Base-by-base conservation (phyloP, 2,113 vertebrate genomes). In the Cottus gobio region DNA sequence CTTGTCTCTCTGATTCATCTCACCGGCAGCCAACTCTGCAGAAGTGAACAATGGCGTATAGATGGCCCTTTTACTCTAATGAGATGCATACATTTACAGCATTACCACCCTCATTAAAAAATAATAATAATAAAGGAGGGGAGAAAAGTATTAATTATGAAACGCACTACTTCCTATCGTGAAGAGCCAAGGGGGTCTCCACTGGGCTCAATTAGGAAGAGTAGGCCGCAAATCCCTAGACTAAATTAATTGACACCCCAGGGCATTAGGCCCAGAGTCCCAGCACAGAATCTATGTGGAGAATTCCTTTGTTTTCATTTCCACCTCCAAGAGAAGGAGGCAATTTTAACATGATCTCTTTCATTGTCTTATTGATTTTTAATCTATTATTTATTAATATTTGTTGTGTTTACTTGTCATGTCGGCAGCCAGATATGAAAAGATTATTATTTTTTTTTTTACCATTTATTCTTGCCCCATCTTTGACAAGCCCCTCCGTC, bases 181-280 rank as follows among this genome's bases (percentile, higher is more conserved):
- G 82, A 84, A 85, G 82, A 91, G 93, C 93, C 93, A 89, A 88
- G 84, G 92, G 95, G 92, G 87, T 86, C 91, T 95, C 94, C 92
- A 92, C 85, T 92, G 94, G 94, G 93, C 94, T 95, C 94, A 95
- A 95, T 95, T 95, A 95, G 90, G 90, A 90, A 94, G 94, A 94
- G 92, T 91, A 94, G 94, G 93, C 92, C 91, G 76, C 93, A 95
- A 95, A 95, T 95, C 94, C 94, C 94, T 75, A 93, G 94, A 95
- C 94, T 95, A 93, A 95, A 95, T 94, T 95, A 95, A 95, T 95
- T 95, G 95, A 94, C 91, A 93, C 94, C 93, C 94, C 89, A 89
- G 94, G 94, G 94, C 91, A 87, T 94, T 91, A 82, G 86, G 76
- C 87, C 89, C 87, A 88, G 88, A 89, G 87, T 93, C 91, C 92